phyloP scores from a whole-genome alignment of 2,888 invertebrate species.

The Mesorhabditis spiculigera region DNA sequence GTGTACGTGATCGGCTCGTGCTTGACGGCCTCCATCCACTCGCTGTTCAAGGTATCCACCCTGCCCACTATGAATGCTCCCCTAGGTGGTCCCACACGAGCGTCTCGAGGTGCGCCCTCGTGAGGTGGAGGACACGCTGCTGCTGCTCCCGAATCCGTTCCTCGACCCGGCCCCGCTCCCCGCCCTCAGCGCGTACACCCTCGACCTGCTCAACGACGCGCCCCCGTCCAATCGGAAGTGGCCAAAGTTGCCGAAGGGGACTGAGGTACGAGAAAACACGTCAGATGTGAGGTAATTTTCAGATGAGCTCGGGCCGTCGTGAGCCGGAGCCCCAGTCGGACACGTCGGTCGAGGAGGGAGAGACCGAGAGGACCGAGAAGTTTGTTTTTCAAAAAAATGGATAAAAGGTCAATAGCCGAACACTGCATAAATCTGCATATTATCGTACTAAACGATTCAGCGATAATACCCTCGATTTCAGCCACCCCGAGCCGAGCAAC shows the following conservation, averaged over 20 bases:
- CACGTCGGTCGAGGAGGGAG: not conserved
- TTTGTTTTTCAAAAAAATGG: too few species aligned
- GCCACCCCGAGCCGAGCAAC: not conserved
- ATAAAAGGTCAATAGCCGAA: too few species aligned
- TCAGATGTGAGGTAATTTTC: too few species aligned
- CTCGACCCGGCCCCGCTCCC: not conserved
- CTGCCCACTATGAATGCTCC: too few species aligned
- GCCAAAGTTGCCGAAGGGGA: not conserved
- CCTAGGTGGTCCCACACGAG: not conserved
- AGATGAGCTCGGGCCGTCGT: not conserved
- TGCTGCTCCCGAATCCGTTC: not conserved
- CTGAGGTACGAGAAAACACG: not conserved
- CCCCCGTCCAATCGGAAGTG: not conserved
- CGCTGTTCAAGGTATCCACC: not conserved
- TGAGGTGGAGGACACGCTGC: slow-evolving; percentile 2
- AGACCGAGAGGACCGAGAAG: not conserved
- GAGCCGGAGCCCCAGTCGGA: not conserved
- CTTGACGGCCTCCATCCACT: not conserved
- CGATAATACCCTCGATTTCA: too few species aligned
- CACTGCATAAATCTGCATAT: too few species aligned
- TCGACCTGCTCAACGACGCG: slow-evolving; percentile 5
- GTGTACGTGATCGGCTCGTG: slow-evolving; percentile 2
- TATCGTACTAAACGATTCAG: too few species aligned
- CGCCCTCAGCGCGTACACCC: not conserved
- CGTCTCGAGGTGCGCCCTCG: not conserved